Evolutionary conservation across 2,888 invertebrate genomes (phyloP).

Genomic region (Eristalinus aeneus): DNA sequence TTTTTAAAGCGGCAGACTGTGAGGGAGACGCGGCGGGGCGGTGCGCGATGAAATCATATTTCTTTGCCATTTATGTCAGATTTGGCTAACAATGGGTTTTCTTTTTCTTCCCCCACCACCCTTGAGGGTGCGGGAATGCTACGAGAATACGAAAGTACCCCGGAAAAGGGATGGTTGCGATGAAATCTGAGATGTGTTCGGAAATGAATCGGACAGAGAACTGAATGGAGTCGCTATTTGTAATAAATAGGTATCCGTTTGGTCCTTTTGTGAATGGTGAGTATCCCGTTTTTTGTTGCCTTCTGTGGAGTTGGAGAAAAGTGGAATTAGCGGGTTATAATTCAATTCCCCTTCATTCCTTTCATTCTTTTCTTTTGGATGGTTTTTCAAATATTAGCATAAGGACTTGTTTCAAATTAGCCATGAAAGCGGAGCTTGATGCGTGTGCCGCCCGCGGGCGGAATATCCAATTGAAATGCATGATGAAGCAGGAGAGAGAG

Average conservation of each 20-base stretch:
- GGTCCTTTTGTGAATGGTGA: slow-evolving; percentile 14
- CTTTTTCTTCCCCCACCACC: slow-evolving; percentile 5
- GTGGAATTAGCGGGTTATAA: slow-evolving; percentile 66
- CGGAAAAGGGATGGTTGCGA: slow-evolving; percentile 35
- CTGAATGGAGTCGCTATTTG: slow-evolving; percentile 60
- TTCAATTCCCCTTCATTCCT: slow-evolving; percentile 61
- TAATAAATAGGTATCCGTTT: slow-evolving; percentile 65
- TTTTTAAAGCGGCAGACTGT: slow-evolving; percentile 43
- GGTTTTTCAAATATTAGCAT: slow-evolving; percentile 62
- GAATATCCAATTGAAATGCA: not conserved
- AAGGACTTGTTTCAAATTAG: slow-evolving; percentile 68
- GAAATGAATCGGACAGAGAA: slow-evolving; percentile 32
- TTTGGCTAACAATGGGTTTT: slow-evolving; percentile 44
- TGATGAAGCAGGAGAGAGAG: not conserved
- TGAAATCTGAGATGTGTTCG: slow-evolving; percentile 58
- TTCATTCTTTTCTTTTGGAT: not conserved
- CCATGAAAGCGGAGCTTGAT: slow-evolving; percentile 45
- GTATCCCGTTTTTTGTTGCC: not conserved
- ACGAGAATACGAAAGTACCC: slow-evolving; percentile 49
- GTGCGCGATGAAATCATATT: slow-evolving; percentile 45
- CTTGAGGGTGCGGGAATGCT: not conserved
- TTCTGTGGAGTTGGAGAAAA: slow-evolving; percentile 29
- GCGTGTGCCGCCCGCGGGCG: slow-evolving; percentile 27
- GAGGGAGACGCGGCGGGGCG: not conserved
- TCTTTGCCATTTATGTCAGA: slow-evolving; percentile 42